Percentiles rank a stretch among this genome's conserved stretches.
These are phyloP conservation scores for Copidosoma floridanum DNA, from an alignment of 1,140 invertebrate genomes.

Conservation along the genomic window DNA sequence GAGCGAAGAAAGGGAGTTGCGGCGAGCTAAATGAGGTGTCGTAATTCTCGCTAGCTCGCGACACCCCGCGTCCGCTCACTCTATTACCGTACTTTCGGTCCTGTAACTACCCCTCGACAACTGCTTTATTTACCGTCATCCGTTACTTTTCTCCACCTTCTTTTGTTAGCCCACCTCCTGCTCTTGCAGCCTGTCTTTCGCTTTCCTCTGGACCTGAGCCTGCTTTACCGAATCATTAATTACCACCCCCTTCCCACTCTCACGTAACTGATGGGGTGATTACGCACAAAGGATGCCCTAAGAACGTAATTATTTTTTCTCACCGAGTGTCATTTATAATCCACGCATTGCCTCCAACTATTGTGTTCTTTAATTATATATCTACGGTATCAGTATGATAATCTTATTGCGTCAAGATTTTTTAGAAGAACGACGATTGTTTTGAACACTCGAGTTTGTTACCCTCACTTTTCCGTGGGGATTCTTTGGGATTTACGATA, in stretches of 20 bases:
- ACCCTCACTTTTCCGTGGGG: not conserved
- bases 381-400: too few species aligned
- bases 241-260: slow-evolving; percentile 15
- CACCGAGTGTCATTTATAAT: too few species aligned
- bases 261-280: too few species aligned
- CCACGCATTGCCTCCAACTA: too few species aligned
- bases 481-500: slow-evolving; percentile 11
- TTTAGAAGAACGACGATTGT: too few species aligned
- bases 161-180: not conserved
- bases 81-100: too few species aligned
- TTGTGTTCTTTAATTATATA: too few species aligned
- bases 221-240: slow-evolving; percentile 22
- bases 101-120: too few species aligned
- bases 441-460: not conserved
- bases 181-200: not conserved
- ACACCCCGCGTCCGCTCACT: slow-evolving; percentile 33
- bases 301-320: too few species aligned
- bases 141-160: slow-evolving; percentile 2
- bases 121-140: slow-evolving; percentile 33
- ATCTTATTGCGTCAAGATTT: too few species aligned
- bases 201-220: not conserved
- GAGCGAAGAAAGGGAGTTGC: slow-evolving; percentile 27
- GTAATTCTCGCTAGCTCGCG: slow-evolving; percentile 45
- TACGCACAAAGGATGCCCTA: too few species aligned
- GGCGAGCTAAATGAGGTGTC: slow-evolving; percentile 46